A percentile compares a stretch with the other conserved stretches of the same genome.
These are phyloP conservation scores for Trissoscelio sp. DNA, from an alignment of 2,888 invertebrate genomes.

Conservation along the genomic window DNA sequence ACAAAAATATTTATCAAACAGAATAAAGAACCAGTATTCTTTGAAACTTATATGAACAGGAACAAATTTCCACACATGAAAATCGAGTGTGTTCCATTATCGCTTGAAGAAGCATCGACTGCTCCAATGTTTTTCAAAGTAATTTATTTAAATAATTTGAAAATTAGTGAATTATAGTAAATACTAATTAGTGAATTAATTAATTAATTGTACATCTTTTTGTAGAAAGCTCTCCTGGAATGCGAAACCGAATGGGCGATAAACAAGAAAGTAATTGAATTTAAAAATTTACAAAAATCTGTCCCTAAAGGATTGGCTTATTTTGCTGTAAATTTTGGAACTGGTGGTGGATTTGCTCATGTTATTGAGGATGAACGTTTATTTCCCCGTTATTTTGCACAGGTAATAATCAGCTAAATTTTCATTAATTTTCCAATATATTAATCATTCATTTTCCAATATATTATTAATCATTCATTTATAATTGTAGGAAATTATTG, in stretches of 20 bases:
- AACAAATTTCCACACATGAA: conserved; percentile 92
- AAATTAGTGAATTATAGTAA: neutral
- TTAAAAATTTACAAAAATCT: conserved; percentile 90
- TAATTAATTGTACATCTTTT: conserved; percentile 11
- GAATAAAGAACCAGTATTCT: conserved; percentile 93
- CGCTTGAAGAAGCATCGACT: conserved; percentile 92
- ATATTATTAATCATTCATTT: neutral
- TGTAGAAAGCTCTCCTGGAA: conserved; percentile 95
- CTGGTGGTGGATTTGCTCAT: conserved; percentile 96
- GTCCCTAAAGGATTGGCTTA: conserved; percentile 98
- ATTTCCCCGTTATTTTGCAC: conserved; percentile 95
- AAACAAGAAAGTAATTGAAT: conserved; percentile 94
- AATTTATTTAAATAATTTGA: conserved; percentile 26
- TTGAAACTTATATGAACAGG: conserved; percentile 92
- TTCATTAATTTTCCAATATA: no score
- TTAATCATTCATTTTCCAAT: neutral
- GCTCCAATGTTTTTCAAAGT: conserved; percentile 98
- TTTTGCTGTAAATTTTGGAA: conserved; percentile 96
- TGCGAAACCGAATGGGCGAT: conserved; percentile 97
- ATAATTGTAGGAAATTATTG: conserved; percentile 91
- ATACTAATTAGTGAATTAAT: no score
- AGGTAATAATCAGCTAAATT: no score
- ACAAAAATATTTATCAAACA: conserved; percentile 90
- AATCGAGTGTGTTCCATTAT: conserved; percentile 95
- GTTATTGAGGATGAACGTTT: conserved; percentile 96